Conservation (phyloP, 2,797 vertebrate species). For the Sandelia bainsii region DNA sequence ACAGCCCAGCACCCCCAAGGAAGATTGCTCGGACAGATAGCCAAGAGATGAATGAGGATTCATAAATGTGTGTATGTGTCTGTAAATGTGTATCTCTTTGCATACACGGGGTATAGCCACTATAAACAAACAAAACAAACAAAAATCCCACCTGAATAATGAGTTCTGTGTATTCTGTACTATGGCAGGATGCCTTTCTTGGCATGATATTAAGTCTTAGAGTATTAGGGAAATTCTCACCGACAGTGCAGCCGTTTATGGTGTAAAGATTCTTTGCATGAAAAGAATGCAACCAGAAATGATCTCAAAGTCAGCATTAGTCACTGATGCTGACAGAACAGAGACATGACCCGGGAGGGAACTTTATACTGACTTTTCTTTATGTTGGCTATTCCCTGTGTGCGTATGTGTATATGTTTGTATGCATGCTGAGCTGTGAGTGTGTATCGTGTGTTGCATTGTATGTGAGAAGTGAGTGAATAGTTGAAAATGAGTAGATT, state of each 20-base stretch:
- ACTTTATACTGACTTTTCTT: slow-evolving; percentile 12
- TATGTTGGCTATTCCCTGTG: slow-evolving; percentile 53
- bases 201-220: slow-evolving; percentile 9
- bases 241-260: slow-evolving; percentile 26
- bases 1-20: slow-evolving; percentile 86
- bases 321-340: background rate
- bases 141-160: slow-evolving; percentile 27
- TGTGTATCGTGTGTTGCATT: slow-evolving; percentile 32
- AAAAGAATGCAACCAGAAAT: slow-evolving; percentile 10
- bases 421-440: slow-evolving; percentile 63
- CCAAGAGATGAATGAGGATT: slow-evolving; percentile 90
- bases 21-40: slow-evolving; percentile 90
- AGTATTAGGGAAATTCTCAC: slow-evolving; percentile 17
- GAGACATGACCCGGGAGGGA: background rate
- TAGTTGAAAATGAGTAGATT: slow-evolving; percentile 39
- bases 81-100: slow-evolving; percentile 17
- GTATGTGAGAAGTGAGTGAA: slow-evolving; percentile 49
- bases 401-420: slow-evolving; percentile 46
- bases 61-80: slow-evolving; percentile 70
- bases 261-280: slow-evolving; percentile 8
- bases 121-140: slow-evolving; percentile 47
- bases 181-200: slow-evolving; percentile 27
- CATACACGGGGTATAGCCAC: slow-evolving; percentile 51
- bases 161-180: slow-evolving; percentile 16
- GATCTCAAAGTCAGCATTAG: slow-evolving; percentile 9